Conservation (phyloP, 2,888 invertebrate species). For the Antitype chi region DNA sequence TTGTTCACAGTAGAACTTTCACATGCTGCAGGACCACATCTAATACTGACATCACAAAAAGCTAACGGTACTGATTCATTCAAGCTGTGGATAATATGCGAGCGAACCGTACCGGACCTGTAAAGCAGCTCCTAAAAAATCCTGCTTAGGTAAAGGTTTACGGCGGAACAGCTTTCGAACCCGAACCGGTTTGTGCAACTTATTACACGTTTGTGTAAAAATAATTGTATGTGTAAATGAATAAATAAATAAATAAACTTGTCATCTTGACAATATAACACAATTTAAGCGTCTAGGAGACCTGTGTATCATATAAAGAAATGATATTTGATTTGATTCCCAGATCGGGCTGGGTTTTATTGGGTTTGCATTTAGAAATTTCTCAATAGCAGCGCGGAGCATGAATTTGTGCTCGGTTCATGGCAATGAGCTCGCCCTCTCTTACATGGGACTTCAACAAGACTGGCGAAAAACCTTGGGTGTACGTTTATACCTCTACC, state of each 20-base stretch:
- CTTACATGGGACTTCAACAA: neutral
- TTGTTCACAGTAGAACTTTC: constrained; percentile 6
- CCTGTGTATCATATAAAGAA: neutral
- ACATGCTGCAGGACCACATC: neutral
- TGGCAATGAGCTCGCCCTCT: neutral
- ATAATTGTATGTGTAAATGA: too few species aligned
- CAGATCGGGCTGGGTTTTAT: neutral
- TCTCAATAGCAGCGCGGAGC: neutral
- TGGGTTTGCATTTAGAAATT: neutral
- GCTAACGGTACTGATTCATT: neutral
- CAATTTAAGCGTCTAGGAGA: neutral
- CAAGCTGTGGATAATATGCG: constrained; percentile 8
- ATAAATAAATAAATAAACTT: neutral
- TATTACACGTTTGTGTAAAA: too few species aligned
- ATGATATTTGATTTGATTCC: neutral
- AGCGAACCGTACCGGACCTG: constrained; percentile 14
- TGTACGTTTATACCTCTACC: neutral
- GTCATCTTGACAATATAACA: constrained; percentile 2
- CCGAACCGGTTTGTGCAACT: constrained; percentile 49
- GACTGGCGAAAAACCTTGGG: neutral
- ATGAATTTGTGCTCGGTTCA: neutral
- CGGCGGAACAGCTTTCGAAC: constrained; percentile 50
- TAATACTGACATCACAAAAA: constrained; percentile 11
- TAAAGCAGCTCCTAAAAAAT: constrained; percentile 39
- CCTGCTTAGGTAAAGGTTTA: constrained; percentile 10